Evolutionary conservation across 2,888 invertebrate genomes (phyloP), one percentile per base, ranked within the genome.

Genomic region (Acronicta leporina): DNA sequence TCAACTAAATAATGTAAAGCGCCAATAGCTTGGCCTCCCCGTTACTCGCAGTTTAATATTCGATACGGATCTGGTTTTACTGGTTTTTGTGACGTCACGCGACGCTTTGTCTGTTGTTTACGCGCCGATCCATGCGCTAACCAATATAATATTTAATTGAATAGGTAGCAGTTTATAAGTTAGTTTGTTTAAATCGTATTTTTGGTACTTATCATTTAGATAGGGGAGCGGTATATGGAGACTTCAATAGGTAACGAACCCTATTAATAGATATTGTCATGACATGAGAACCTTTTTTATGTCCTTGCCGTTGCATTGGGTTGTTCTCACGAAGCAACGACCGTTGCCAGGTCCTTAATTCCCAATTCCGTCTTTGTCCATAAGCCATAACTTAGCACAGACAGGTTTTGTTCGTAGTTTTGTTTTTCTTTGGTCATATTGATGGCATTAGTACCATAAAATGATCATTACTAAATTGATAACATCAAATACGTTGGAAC

Each of bases 31-130:
- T 68, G 68, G 68, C 68, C 68, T 60, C 68, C 73, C 68, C 52
- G 33, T 68, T 51, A 43, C 68, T 59, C 54, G 48, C 45, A 42
- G 73, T 55, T 60, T 73, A 55, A 68, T 68, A 73, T 68, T 73
- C 73, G 68, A 68, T 68, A 73, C 73, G 68, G 68, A 68, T 68
- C 68, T 68, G 73, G 75, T 74, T 63, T 69, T 54, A 71, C 71
- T 71, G 71, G 71, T 69, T 71, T 50, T 63, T 59, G 52, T 56
- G 70, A 54, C 56, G 71, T 52, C 71, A 74, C 70, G 69, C 69
- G 63, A 60, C 59, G 63, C 68, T 55, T 38, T 38, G 38, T 38
- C n/a, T 43, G 61, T 73, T 73, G 73, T 69, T 61, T 55, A 55
- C 73, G 59, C 40, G n/a, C n/a, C n/a, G 38, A 33, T 41, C 41